A percentile compares a stretch with the other conserved stretches of the same genome.
Evolutionary conservation across 53 echinoderm and acorn worm species (phyloP).

Genomic region (Holothuria scabra): DNA sequence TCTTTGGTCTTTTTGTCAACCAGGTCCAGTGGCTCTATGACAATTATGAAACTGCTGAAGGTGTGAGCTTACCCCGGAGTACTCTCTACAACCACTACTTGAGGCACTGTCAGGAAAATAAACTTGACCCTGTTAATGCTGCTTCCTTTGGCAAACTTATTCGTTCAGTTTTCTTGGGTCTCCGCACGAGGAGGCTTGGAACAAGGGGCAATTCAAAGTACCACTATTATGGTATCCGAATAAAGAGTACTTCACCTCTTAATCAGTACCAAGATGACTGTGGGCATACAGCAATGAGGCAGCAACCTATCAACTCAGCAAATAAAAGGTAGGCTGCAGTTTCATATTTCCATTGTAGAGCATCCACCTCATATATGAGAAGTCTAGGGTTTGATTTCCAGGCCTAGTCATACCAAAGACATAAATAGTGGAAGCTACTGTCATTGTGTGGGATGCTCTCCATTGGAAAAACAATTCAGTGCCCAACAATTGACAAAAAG

Average conservation of each 20-base stretch:
- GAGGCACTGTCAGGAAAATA: slow-evolving; percentile 95
- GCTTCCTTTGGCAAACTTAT: slow-evolving; percentile 98
- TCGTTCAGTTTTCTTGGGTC: slow-evolving; percentile 92
- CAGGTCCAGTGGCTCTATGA: slow-evolving; percentile 99
- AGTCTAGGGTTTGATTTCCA: too few relatives aligned
- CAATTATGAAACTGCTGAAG: slow-evolving; percentile 98
- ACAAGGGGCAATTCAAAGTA: slow-evolving; percentile 99
- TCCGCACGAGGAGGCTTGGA: slow-evolving; percentile 92
- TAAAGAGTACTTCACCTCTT: slow-evolving; percentile 91
- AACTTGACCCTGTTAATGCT: slow-evolving; percentile 98
- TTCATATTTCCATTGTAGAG: neutral
- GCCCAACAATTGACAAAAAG: too few relatives aligned
- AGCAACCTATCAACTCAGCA: slow-evolving; percentile 96
- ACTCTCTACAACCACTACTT: slow-evolving; percentile 97
- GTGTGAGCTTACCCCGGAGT: slow-evolving; percentile 93
- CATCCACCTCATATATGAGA: too few relatives aligned
- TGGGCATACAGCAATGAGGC: slow-evolving; percentile 95
- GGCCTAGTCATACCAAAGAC: too few relatives aligned
- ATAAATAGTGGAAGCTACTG: too few relatives aligned
- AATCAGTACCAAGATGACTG: slow-evolving; percentile 97
- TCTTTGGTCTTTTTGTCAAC: neutral
- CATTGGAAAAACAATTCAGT: too few relatives aligned
- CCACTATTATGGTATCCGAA: slow-evolving; percentile 98
- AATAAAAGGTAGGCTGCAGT: slow-evolving; percentile 58
- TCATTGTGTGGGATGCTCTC: too few relatives aligned